These are phyloP conservation scores for Drosophila busckii DNA, from an alignment of 1,140 invertebrate genomes.

Conservation along the genomic window DNA sequence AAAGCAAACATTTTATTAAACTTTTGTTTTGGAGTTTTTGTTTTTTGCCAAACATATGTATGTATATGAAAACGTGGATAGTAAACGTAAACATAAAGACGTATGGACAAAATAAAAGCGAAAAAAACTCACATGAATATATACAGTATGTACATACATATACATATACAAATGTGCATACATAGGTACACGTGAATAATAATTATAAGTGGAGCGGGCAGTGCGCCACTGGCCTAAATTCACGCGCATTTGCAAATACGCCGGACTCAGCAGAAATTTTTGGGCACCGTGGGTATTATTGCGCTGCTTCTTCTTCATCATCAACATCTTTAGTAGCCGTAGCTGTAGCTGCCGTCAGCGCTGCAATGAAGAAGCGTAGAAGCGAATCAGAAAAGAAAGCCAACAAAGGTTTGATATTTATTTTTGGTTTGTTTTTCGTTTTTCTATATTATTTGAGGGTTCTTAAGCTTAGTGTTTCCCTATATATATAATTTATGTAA, in stretches of 20 bases:
- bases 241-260: conserved; percentile 7
- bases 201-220: conserved; percentile 14
- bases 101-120: conserved; percentile 5
- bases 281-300: conserved; percentile 4
- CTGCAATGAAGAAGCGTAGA: conserved; percentile 71
- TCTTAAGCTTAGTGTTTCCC: neutral
- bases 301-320: conserved; percentile 21
- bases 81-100: conserved; percentile 9
- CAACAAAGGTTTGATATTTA: conserved; percentile 42
- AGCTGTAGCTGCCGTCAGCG: conserved; percentile 35
- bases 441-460: conserved; percentile 5
- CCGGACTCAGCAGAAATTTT: conserved; percentile 48
- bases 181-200: neutral
- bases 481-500: conserved; percentile 5
- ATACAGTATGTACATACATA: conserved; percentile 4
- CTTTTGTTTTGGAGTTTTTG: conserved; percentile 6
- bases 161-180: neutral
- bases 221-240: conserved; percentile 51
- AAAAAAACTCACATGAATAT: conserved; percentile 8
- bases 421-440: conserved; percentile 30
- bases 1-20: conserved; percentile 27
- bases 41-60: neutral
- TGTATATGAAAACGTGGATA: conserved; percentile 12
- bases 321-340: conserved; percentile 35
- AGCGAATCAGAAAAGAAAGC: conserved; percentile 47